A percentile compares a stretch with the other conserved stretches of the same genome.
These are phyloP conservation scores for Toxotes lorentzi DNA, from an alignment of 2,797 vertebrate species.

Conservation along the genomic window DNA sequence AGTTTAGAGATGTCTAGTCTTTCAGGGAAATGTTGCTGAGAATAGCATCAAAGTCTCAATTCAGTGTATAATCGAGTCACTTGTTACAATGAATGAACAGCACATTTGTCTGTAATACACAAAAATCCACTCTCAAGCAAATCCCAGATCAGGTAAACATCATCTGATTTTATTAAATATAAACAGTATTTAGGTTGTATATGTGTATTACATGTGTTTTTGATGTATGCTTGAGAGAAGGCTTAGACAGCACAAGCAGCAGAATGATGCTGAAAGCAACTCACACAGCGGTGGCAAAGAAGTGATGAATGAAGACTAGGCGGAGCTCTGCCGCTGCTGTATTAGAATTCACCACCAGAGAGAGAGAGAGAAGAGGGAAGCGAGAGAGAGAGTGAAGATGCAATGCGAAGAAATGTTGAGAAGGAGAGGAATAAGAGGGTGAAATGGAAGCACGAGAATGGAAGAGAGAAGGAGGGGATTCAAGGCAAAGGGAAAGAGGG, in stretches of 20 bases:
- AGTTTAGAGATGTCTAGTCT: conserved; percentile 32
- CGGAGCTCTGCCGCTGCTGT: conserved; percentile 76
- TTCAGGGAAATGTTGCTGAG: conserved; percentile 33
- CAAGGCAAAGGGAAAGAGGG: conserved; percentile 70
- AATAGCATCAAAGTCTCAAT: conserved; percentile 22
- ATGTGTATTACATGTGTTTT: conserved; percentile 28
- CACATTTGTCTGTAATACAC: conserved; percentile 8
- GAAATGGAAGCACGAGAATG: conserved; percentile 66
- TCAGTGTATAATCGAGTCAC: conserved; percentile 6
- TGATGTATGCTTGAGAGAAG: conserved; percentile 19
- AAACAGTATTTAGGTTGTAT: not conserved
- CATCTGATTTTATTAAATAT: not conserved
- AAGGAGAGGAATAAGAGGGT: conserved; percentile 64
- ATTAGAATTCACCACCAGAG: conserved; percentile 72
- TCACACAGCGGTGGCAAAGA: conserved; percentile 52
- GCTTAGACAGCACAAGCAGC: conserved; percentile 33
- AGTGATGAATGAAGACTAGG: conserved; percentile 82
- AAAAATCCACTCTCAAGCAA: not conserved
- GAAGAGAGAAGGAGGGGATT: conserved; percentile 67
- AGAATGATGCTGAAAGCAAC: conserved; percentile 52
- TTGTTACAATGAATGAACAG: conserved; percentile 7
- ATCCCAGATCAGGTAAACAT: not conserved
- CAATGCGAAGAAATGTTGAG: conserved; percentile 68
- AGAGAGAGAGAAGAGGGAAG: conserved; percentile 56
- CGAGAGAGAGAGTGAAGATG: conserved; percentile 57